Conservation (phyloP, 1,140 invertebrate genomes). For the Mycetomoellerius zeteki region DNA sequence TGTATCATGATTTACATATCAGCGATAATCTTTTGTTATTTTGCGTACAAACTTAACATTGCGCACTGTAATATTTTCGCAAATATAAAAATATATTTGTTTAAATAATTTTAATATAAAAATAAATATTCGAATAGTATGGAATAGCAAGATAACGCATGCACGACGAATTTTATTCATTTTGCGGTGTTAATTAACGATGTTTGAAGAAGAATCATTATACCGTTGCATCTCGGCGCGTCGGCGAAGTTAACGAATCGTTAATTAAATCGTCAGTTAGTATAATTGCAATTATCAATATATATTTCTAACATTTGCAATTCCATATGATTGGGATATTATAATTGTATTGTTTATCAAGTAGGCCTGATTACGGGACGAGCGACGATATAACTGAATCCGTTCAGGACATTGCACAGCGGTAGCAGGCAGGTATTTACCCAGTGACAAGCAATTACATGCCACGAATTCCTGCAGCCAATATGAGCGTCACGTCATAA, state of each 20-base stretch:
- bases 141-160: background rate
- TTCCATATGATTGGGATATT: slow-evolving; percentile 58
- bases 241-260: slow-evolving; percentile 42
- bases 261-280: slow-evolving; percentile 57
- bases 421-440: slow-evolving; percentile 69
- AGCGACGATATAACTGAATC: slow-evolving; percentile 62
- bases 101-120: background rate
- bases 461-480: slow-evolving; percentile 53
- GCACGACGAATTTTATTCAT: slow-evolving; percentile 4
- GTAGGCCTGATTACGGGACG: slow-evolving; percentile 81
- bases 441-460: slow-evolving; percentile 65
- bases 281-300: slow-evolving; percentile 18
- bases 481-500: slow-evolving; percentile 48
- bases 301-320: slow-evolving; percentile 71
- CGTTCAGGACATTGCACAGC: slow-evolving; percentile 15
- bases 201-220: slow-evolving; percentile 14
- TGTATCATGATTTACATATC: background rate
- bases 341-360: slow-evolving; percentile 85
- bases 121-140: background rate
- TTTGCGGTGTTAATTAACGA: slow-evolving; percentile 10
- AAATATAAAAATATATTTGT: slow-evolving; percentile 4
- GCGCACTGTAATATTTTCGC: background rate
- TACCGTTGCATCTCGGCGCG: background rate
- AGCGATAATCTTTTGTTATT: background rate
- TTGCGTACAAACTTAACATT: background rate